Evolutionary conservation across 2,888 invertebrate species (phyloP), one percentile per base, ranked within the genome.

Genomic region (Cenopis cana): DNA sequence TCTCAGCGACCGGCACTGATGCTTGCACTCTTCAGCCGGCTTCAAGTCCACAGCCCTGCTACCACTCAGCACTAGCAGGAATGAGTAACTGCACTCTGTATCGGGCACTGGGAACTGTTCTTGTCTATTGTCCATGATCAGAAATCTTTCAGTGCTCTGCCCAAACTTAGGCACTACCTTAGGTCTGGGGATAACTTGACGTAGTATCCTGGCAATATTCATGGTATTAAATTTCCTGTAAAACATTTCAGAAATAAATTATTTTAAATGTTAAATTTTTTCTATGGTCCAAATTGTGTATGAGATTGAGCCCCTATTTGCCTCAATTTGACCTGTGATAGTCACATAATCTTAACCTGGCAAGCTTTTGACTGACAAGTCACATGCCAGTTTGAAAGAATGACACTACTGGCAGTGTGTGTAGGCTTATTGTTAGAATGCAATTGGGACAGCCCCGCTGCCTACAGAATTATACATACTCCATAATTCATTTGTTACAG

Each of bases 21-120:
- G 90, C 76, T 91, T 93, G 82, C 98, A 98, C 85, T 97, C 97
- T 71, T 94, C 94, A 50, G 97, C 96, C n/a, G 98, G 97, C 75
- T 95, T 92, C 70, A 98, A 86, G 69, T 96, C 93, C 74, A 98
- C 94, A 66, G 95, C 94, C 79, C 98, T 94, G 66, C 95, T 94
- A 12, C 98, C 98, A 82, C 94, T 95, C 11, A 96, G 95, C 83
- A 96, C 96, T 75, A 96, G 94, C 14, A 97, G 82, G 87, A 97
- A 96, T 65, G 97, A 95, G 86, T 96, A 97, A 77, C 96, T 96
- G 83, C 98, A 98, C 86, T 98, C 97, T 12, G 97, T 96, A 79
- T 96, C 95, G 11, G 98, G 97, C 85, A 98, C 87, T 73, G 89
- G 85, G 82, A 97, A 97, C 33, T 94, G 88, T 29, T 93, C 90